A percentile compares a stretch with the other conserved stretches of the same genome.
Evolutionary conservation across 2,113 vertebrate species (phyloP).

Genomic region (Clarias batrachus): DNA sequence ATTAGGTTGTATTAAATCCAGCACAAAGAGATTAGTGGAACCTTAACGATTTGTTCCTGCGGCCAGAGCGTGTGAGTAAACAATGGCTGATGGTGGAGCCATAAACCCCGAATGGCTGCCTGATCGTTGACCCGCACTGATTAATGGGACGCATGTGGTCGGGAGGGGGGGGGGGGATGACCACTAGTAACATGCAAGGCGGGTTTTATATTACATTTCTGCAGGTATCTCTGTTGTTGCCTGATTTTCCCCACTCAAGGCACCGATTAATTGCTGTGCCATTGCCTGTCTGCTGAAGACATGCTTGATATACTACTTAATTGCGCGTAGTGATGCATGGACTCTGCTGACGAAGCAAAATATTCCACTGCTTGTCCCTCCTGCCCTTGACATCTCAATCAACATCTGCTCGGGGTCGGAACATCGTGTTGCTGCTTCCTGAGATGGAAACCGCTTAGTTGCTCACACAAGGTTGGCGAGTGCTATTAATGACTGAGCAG

Average conservation of each 20-base stretch:
- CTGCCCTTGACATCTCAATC: background rate
- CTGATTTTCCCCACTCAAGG: slow-evolving; percentile 12
- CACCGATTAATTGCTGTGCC: slow-evolving; percentile 5
- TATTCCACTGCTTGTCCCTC: background rate
- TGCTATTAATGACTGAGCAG: background rate
- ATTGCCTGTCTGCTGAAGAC: background rate
- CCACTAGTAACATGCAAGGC: background rate
- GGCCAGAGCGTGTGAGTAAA: slow-evolving; percentile 31
- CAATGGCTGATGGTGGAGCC: slow-evolving; percentile 37
- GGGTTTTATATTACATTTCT: background rate
- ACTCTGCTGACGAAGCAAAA: slow-evolving; percentile 15
- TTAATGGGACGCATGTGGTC: slow-evolving; percentile 13
- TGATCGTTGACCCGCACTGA: slow-evolving; percentile 23
- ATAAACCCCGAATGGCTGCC: slow-evolving; percentile 40
- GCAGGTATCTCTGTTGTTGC: background rate
- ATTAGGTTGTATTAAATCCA: slow-evolving; percentile 49
- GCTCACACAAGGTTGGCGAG: background rate
- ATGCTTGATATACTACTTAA: slow-evolving; percentile 23
- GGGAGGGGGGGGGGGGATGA: background rate
- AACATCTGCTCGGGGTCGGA: background rate
- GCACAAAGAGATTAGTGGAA: slow-evolving; percentile 52
- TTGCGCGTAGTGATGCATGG: background rate
- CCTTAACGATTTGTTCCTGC: slow-evolving; percentile 47
- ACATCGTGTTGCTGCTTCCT: slow-evolving; percentile 2
- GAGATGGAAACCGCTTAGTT: slow-evolving; percentile 1